Conservation (phyloP, 2,797 vertebrate genomes). For the Periparus ater region DNA sequence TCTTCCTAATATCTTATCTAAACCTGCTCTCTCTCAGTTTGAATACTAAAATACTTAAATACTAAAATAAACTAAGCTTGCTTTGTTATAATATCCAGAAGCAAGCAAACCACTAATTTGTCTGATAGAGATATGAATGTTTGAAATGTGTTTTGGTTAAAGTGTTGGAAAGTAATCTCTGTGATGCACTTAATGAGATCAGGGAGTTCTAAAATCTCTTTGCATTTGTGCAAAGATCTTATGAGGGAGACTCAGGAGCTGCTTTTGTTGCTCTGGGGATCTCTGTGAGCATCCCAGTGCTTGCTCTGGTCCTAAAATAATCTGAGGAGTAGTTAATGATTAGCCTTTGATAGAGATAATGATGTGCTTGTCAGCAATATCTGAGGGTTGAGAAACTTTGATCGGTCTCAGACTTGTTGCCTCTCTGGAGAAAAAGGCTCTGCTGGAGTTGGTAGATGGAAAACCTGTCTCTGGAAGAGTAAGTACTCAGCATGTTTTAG, state of each 20-base stretch:
- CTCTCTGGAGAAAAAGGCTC: not conserved
- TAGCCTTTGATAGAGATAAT: conserved; percentile 25
- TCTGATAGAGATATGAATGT: not conserved
- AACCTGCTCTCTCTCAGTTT: not conserved
- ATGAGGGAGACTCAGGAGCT: not conserved
- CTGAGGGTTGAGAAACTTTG: conserved; percentile 22
- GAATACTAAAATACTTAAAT: not conserved
- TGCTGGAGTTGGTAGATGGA: not conserved
- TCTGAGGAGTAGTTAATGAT: conserved; percentile 52
- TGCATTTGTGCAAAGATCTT: not conserved
- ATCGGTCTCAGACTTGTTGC: not conserved
- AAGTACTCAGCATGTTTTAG: not conserved
- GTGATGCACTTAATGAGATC: not conserved
- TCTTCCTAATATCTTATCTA: not conserved
- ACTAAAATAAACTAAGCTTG: not conserved
- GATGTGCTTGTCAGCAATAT: not conserved
- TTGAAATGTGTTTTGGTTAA: not conserved
- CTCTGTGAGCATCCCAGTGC: not conserved
- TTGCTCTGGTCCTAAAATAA: not conserved
- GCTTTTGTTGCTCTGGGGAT: not conserved
- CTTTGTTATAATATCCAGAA: not conserved
- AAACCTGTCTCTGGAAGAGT: not conserved
- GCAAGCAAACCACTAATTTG: not conserved
- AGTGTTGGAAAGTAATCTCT: not conserved
- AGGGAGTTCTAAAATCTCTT: not conserved